phyloP scores from a whole-genome alignment of 2,888 invertebrate species.

The Leucophenga maculata region DNA sequence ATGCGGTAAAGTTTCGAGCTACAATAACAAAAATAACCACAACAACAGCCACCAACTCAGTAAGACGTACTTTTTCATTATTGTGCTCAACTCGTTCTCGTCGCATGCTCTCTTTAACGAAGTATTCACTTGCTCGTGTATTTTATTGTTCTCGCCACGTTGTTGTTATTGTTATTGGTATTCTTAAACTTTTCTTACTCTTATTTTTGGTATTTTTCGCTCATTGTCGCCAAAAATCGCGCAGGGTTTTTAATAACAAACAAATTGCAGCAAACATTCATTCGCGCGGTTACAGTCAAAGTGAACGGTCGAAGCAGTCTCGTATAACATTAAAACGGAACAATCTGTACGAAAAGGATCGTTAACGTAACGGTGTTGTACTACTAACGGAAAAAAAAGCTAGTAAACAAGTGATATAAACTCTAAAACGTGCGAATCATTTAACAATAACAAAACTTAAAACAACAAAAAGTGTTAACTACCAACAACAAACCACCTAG shows the following conservation, averaged over 20 bases:
- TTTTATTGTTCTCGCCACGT: neutral
- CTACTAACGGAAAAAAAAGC: no score
- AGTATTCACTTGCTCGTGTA: neutral
- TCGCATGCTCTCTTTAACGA: no score
- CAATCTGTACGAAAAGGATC: neutral
- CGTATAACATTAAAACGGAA: neutral
- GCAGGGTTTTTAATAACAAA: slow-evolving; percentile 43
- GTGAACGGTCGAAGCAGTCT: slow-evolving; percentile 64
- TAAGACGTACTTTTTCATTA: no score
- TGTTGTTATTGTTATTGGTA: neutral
- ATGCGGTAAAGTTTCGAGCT: no score
- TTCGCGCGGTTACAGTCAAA: slow-evolving; percentile 60
- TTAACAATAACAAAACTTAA: neutral
- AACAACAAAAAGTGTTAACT: neutral
- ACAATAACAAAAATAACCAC: no score
- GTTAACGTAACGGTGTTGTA: neutral
- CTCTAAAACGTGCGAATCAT: no score
- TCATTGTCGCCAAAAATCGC: neutral
- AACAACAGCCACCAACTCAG: no score
- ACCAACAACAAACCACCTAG: neutral
- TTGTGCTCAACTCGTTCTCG: no score
- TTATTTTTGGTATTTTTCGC: neutral
- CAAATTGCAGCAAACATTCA: slow-evolving; percentile 61
- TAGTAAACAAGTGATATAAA: neutral
- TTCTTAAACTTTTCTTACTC: no score